Conservation (phyloP, 2,888 invertebrate genomes). For the Linhomoeus sp. region DNA sequence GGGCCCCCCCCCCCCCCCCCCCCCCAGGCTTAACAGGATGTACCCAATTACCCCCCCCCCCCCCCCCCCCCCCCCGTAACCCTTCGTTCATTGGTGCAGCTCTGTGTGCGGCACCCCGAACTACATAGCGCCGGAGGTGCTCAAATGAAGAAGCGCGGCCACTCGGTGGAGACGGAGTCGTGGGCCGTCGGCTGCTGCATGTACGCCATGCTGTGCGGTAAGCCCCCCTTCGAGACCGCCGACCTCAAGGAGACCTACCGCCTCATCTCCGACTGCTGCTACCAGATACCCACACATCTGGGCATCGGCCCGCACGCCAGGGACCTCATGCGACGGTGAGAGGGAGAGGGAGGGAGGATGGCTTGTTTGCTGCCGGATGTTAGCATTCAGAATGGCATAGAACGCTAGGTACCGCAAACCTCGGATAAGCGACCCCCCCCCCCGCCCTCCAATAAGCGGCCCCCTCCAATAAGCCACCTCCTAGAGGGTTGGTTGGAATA, state of each 20-base stretch:
- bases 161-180: conserved; percentile 41
- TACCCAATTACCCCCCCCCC: conserved; percentile 14
- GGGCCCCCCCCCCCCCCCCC: conserved; percentile 43
- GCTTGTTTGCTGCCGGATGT: neutral
- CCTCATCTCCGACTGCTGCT: conserved; percentile 1
- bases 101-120: conserved; percentile 45
- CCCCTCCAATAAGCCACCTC: too few relatives aligned
- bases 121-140: conserved; percentile 43
- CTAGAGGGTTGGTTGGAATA: too few relatives aligned
- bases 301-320: conserved; percentile 28
- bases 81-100: conserved; percentile 31
- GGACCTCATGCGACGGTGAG: conserved; percentile 45
- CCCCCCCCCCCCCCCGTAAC: conserved; percentile 45
- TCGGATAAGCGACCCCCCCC: too few relatives aligned
- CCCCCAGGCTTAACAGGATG: conserved; percentile 14
- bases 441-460: too few relatives aligned
- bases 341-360: neutral
- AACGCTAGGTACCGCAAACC: too few relatives aligned
- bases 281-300: neutral
- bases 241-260: conserved; percentile 1
- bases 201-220: conserved; percentile 40
- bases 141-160: conserved; percentile 30
- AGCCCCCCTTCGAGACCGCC: conserved; percentile 42
- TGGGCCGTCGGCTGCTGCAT: conserved; percentile 44
- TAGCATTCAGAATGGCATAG: too few relatives aligned